Evolutionary conservation across 2,888 invertebrate species (phyloP).

Genomic region (Tricholauxania praeusta): DNA sequence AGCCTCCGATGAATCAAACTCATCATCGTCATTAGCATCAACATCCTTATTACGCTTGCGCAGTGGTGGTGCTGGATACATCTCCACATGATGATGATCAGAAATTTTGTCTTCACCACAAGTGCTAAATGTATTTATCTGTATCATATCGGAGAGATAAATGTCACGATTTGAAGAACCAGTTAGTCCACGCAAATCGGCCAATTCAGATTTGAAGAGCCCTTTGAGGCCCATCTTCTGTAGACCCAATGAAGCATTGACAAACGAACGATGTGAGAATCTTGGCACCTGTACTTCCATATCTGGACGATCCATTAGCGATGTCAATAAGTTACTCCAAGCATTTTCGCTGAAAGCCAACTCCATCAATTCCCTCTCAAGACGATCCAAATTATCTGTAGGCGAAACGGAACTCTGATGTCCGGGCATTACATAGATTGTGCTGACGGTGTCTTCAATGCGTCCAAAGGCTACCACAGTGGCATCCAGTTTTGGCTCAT

Average conservation of each 20-base stretch:
- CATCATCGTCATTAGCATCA: conserved; percentile 56
- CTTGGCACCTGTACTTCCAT: conserved; percentile 87
- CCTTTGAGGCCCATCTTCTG: conserved; percentile 86
- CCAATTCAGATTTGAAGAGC: conserved; percentile 79
- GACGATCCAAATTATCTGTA: conserved; percentile 80
- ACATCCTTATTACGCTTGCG: conserved; percentile 69
- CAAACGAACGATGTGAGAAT: conserved; percentile 84
- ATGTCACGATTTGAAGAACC: conserved; percentile 82
- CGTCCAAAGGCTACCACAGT: conserved; percentile 84
- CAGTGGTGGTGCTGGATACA: conserved; percentile 80
- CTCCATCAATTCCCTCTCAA: conserved; percentile 79
- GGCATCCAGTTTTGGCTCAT: conserved; percentile 86
- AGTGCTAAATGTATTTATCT: conserved; percentile 85
- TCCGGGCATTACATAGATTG: conserved; percentile 86
- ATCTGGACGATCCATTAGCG: conserved; percentile 80
- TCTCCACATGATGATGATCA: conserved; percentile 83
- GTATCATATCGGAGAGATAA: conserved; percentile 85
- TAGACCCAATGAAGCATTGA: conserved; percentile 83
- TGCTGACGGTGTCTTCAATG: conserved; percentile 78
- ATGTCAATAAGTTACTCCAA: conserved; percentile 81
- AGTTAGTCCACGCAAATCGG: conserved; percentile 86
- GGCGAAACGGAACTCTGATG: conserved; percentile 85
- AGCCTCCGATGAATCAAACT: conserved; percentile 60
- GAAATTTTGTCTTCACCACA: conserved; percentile 81
- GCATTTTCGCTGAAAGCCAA: conserved; percentile 75